Conservation (phyloP, 2,113 vertebrate species). For the Amphiprion ocellaris region DNA sequence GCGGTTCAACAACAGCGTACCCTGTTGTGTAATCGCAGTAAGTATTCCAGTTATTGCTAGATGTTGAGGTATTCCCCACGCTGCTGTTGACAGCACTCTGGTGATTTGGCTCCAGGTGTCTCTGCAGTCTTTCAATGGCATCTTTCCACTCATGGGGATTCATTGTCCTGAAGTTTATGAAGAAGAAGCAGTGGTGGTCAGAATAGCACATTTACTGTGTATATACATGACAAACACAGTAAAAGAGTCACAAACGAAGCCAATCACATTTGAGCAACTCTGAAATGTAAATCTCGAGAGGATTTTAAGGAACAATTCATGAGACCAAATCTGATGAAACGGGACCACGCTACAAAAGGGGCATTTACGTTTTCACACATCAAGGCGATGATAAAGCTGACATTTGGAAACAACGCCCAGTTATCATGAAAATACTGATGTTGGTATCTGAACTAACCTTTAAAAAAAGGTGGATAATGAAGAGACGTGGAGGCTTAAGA, state of each 20-base stretch:
- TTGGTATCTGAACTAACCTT: neutral
- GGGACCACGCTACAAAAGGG: neutral
- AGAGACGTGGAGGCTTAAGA: constrained; percentile 3
- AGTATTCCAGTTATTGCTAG: neutral
- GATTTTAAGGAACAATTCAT: constrained; percentile 4
- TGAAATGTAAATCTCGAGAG: constrained; percentile 49
- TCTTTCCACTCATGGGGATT: constrained; percentile 34
- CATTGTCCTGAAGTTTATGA: constrained; percentile 35
- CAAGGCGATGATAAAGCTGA: constrained; percentile 2
- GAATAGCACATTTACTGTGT: neutral
- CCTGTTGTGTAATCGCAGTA: neutral
- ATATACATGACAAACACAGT: neutral
- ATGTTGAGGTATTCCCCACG: neutral
- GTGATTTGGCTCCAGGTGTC: neutral
- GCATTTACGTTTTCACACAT: neutral
- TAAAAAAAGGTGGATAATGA: neutral
- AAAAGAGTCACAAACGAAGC: neutral
- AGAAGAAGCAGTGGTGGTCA: neutral
- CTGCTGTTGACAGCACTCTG: neutral
- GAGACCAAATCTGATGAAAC: constrained; percentile 7
- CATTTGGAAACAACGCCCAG: neutral
- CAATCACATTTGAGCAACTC: constrained; percentile 22
- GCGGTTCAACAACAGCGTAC: neutral
- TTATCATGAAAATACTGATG: neutral
- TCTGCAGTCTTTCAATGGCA: neutral